phyloP scores from a whole-genome alignment of 2,113 vertebrate genomes.

The Heterotilapia buettikoferi region DNA sequence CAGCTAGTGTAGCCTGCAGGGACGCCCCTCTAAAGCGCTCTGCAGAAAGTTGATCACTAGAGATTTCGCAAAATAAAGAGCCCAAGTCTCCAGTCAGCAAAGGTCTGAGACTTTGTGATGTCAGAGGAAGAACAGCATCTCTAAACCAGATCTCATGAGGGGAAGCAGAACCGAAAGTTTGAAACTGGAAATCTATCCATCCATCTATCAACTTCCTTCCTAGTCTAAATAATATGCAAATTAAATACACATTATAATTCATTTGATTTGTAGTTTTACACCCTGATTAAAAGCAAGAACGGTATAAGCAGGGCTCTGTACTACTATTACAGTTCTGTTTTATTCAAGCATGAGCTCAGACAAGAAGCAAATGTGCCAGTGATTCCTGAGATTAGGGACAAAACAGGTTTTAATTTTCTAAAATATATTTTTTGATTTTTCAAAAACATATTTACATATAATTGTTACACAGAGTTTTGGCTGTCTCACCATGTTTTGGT shows the following conservation, averaged over 20 bases:
- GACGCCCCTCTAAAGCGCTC: neutral
- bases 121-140: neutral
- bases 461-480: too few relatives aligned
- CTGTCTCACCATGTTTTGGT: too few relatives aligned
- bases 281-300: accelerated
- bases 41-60: neutral
- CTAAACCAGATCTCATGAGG: neutral
- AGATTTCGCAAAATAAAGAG: neutral
- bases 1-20: neutral
- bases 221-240: neutral
- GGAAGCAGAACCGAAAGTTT: accelerated
- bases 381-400: too few relatives aligned
- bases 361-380: neutral
- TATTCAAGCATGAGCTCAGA: neutral
- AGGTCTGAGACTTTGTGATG: neutral
- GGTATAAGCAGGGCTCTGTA: neutral
- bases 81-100: accelerated
- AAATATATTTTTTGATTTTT: too few relatives aligned
- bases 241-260: neutral
- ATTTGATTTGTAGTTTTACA: neutral
- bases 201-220: neutral
- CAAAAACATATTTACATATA: too few relatives aligned
- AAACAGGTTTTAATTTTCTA: too few relatives aligned
- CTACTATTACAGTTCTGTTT: neutral
- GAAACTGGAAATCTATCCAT: neutral